Evolutionary conservation across 2,797 vertebrate genomes (phyloP).

Genomic region (Pseudochirops cupreus): DNA sequence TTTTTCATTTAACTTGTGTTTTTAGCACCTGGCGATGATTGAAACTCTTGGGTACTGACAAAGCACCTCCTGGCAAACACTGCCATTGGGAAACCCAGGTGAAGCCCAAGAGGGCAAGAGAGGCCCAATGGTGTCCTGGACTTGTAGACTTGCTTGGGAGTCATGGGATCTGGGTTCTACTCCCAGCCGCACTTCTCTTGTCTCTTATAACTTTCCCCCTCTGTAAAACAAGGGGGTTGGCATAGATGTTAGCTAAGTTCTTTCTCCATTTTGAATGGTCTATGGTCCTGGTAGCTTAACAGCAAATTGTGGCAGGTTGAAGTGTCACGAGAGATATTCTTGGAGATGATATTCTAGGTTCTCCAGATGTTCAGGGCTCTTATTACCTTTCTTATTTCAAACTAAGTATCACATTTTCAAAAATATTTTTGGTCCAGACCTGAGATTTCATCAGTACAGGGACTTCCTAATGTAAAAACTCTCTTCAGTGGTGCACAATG

Average conservation of each 20-base stretch:
- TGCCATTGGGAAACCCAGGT: not conserved
- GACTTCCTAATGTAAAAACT: not conserved
- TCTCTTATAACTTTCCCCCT: not conserved
- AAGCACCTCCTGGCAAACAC: not conserved
- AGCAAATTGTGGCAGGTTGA: not conserved
- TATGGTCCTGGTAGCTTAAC: not conserved
- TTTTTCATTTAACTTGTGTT: conserved; percentile 1
- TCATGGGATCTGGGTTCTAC: not conserved
- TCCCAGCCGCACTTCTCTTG: not conserved
- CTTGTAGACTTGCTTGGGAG: not conserved
- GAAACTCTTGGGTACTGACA: not conserved
- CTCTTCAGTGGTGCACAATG: not conserved
- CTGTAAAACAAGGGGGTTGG: not conserved
- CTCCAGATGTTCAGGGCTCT: not conserved
- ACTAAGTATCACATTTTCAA: not conserved
- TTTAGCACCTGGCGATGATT: not conserved
- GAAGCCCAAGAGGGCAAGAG: not conserved
- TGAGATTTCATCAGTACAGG: not conserved
- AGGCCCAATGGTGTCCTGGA: not conserved
- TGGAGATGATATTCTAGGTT: not conserved
- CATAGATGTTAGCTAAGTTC: not conserved
- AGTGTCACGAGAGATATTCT: not conserved
- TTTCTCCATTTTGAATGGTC: not conserved
- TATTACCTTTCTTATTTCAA: not conserved
- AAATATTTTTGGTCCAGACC: not conserved